A percentile compares a stretch with the other conserved stretches of the same genome.
Conservation (phyloP, 2,888 invertebrate species). For the Sminthurides aquaticus region DNA sequence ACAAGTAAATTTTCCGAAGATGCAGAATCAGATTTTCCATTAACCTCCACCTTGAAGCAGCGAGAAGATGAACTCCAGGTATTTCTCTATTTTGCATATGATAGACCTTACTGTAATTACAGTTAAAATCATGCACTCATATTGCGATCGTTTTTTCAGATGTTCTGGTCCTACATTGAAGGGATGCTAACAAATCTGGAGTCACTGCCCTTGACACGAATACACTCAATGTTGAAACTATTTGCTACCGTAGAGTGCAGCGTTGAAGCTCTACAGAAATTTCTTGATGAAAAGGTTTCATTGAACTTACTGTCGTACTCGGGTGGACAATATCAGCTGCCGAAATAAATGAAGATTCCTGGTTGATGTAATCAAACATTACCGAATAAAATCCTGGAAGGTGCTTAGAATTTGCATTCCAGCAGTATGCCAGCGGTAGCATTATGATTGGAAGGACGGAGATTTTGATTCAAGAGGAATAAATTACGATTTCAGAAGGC, state of each 20-base stretch:
- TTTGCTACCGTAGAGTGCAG: constrained; percentile 90
- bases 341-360: constrained; percentile 29
- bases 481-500: no score
- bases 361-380: not conserved
- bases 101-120: constrained; percentile 42
- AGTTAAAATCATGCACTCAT: not conserved
- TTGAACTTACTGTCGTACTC: constrained; percentile 37
- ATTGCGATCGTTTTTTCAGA: constrained; percentile 47
- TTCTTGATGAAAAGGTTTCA: constrained; percentile 79
- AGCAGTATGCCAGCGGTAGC: no score
- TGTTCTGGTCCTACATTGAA: constrained; percentile 93
- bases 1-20: constrained; percentile 55
- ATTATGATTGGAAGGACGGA: no score
- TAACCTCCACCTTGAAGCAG: constrained; percentile 90
- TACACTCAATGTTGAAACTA: constrained; percentile 93
- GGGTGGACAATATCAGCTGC: constrained; percentile 39
- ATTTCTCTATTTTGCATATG: constrained; percentile 11
- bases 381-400: not conserved
- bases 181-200: constrained; percentile 95
- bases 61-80: constrained; percentile 83
- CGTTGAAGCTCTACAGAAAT: constrained; percentile 75
- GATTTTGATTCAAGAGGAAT: no score
- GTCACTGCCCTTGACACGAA: constrained; percentile 79
- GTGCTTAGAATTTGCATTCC: no score
- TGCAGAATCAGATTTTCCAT: constrained; percentile 84